phyloP scores from a whole-genome alignment of 2,797 vertebrate species.

The Scomberomorus guttatus region DNA sequence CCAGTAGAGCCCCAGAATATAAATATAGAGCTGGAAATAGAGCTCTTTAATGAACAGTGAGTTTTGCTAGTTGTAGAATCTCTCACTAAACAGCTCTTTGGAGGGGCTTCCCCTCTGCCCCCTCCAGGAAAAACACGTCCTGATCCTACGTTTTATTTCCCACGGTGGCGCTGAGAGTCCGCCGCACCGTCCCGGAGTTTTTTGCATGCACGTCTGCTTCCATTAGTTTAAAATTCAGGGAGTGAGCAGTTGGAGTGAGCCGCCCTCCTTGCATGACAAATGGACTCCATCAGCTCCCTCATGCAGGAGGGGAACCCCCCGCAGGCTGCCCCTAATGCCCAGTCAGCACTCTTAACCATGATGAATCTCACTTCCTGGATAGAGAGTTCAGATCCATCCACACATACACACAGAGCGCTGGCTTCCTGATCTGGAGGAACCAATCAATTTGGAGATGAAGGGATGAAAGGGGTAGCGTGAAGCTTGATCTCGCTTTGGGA shows the following conservation, averaged over 20 bases:
- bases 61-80: too few relatives aligned
- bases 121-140: background rate
- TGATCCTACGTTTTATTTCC: background rate
- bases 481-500: background rate
- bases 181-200: background rate
- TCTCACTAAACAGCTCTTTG: too few relatives aligned
- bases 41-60: too few relatives aligned
- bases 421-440: constrained; percentile 31
- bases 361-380: constrained; percentile 46
- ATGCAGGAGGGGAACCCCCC: constrained; percentile 50
- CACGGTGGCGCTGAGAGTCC: background rate
- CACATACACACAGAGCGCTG: constrained; percentile 1
- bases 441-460: constrained; percentile 32
- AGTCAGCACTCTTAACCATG: constrained; percentile 56
- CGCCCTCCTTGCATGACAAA: constrained; percentile 48
- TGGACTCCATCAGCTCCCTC: constrained; percentile 41
- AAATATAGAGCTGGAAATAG: too few relatives aligned
- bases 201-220: constrained; percentile 22
- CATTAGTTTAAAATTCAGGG: constrained; percentile 24
- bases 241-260: background rate
- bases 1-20: too few relatives aligned
- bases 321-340: constrained; percentile 33
- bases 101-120: background rate
- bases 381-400: background rate
- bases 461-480: background rate